Percentiles rank a stretch among this genome's conserved stretches.
These are phyloP conservation scores for Euplagia quadripunctaria DNA, from an alignment of 2,888 invertebrate genomes.

Conservation along the genomic window DNA sequence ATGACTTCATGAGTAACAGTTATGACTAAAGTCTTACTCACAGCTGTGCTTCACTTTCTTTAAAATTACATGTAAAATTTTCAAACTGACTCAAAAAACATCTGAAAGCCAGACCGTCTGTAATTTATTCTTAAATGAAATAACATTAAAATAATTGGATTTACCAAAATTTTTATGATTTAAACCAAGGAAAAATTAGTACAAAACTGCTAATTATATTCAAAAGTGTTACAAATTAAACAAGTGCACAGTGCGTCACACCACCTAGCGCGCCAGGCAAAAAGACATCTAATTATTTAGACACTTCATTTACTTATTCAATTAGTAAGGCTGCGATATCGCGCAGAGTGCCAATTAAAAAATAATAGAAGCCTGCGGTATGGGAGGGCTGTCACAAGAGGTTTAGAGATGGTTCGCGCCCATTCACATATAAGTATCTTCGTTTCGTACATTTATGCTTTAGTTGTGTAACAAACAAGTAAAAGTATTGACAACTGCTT, in stretches of 20 bases:
- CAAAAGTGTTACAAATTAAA: constrained; percentile 33
- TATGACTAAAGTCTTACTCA: constrained; percentile 44
- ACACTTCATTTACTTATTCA: constrained; percentile 85
- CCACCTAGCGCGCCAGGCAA: constrained; percentile 64
- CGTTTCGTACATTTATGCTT: constrained; percentile 38
- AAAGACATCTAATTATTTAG: constrained; percentile 84
- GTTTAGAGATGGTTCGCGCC: constrained; percentile 70
- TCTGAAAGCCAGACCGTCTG: not conserved
- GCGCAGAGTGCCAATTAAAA: constrained; percentile 85
- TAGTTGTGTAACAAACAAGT: constrained; percentile 11
- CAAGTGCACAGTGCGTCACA: constrained; percentile 54
- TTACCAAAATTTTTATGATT: not conserved
- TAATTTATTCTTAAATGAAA: not conserved
- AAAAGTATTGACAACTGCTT: not conserved
- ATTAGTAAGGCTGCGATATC: constrained; percentile 81
- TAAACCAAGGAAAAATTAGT: not conserved
- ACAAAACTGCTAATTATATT: not conserved
- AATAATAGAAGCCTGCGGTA: constrained; percentile 78
- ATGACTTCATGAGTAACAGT: constrained; percentile 49
- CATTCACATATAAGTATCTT: constrained; percentile 45
- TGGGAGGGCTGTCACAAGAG: constrained; percentile 70
- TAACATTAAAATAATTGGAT: not conserved
- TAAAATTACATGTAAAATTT: not conserved
- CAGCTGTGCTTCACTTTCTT: constrained; percentile 18
- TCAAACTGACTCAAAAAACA: not conserved